A percentile compares a stretch with the other conserved stretches of the same genome.
phyloP scores from a whole-genome alignment of 2,113 vertebrate species.

The Amphilophus citrinellus region DNA sequence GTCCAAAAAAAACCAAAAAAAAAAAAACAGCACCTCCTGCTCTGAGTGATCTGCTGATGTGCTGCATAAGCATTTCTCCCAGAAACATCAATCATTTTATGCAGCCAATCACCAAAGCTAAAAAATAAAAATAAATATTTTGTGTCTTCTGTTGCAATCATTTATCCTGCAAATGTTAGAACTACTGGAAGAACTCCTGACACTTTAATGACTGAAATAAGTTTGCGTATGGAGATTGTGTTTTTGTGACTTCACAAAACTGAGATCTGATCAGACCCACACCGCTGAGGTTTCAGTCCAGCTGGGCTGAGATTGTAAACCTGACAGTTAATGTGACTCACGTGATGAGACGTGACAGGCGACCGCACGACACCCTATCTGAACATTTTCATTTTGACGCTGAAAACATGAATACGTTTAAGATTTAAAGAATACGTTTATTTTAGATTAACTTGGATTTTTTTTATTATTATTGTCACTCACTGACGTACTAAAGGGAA shows the following conservation, averaged over 20 bases:
- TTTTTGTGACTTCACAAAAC: neutral
- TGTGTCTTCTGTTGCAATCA: neutral
- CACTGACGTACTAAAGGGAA: neutral
- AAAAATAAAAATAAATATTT: neutral
- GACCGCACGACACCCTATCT: neutral
- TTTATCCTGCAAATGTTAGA: neutral
- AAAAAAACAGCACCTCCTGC: neutral
- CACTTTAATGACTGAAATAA: neutral
- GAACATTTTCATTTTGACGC: neutral
- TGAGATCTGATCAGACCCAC: neutral
- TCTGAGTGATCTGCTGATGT: neutral
- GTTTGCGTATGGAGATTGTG: neutral
- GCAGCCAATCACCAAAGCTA: neutral
- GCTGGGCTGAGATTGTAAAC: neutral
- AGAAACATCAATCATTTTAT: neutral
- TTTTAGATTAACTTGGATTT: neutral
- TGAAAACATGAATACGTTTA: neutral
- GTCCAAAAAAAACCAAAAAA: neutral
- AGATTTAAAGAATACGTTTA: neutral
- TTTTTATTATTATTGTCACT: neutral
- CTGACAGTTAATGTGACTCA: neutral
- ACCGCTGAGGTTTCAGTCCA: neutral
- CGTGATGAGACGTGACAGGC: neutral
- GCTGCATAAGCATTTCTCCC: neutral
- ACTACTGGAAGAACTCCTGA: neutral